Base-by-base conservation (phyloP, 2,888 invertebrate species). In the Apamea sordens region DNA sequence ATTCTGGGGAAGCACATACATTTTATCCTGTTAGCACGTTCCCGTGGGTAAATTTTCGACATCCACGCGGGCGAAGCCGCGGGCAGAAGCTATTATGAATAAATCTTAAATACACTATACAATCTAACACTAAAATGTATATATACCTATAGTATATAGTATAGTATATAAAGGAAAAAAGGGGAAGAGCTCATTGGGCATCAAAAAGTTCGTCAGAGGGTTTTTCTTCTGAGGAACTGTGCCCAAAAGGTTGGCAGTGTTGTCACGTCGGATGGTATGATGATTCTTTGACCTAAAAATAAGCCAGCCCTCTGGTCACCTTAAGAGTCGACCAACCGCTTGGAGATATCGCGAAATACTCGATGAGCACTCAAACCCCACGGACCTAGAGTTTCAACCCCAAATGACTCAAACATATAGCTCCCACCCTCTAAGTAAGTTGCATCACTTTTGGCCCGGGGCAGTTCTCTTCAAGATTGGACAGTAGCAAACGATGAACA, bases 401-500 rank as follows among this genome's bases (percentile, higher is more conserved):
- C 24, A n/a, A 56, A 56, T 56, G 56, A 11, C 24, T 56, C 24
- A 56, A 56, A 21, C 50, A 21, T 21, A 53, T 53, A 53, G 53
- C 53, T 53, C 10, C 1, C 4, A 56, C n/a, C 11, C 24, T n/a
- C 24, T 53, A 44, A 70, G 32, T 18, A 44, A 44, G 47, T 67
- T 47, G 28, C 44, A 53, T 47, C n/a, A 32, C 15, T 36, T 69
- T 73, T 24, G 44, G 36, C 15, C 50, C 53, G 28, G 36, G n/a
- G 32, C 18, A 82, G 32, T 59, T 67, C 11, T 59, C 70, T 61
- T 63, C 28, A 36, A 61, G 50, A 68, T 73, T 65, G 15, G 28
- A 28, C 24, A 28, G 65, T 56, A 64, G 24, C 64, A 64, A 80
- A 41, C 65, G 24, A 56, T 65, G 28, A 73, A 67, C 77, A 53